phyloP scores from a whole-genome alignment of 2,888 invertebrate genomes.

The Timema podura region DNA sequence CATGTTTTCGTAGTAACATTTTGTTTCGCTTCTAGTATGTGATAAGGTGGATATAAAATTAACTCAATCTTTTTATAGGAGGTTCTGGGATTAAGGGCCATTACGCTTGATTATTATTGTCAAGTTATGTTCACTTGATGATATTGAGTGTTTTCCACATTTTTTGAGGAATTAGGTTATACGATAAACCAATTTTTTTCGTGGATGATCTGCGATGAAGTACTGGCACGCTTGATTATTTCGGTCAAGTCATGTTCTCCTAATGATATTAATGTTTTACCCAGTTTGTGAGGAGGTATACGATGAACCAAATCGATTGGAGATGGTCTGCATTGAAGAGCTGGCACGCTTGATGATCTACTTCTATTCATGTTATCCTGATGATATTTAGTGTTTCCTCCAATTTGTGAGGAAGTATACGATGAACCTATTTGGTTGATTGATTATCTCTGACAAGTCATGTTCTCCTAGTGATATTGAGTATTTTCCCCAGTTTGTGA shows the following conservation, averaged over 20 bases:
- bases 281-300: constrained; percentile 65
- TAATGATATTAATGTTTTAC: constrained; percentile 23
- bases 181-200: constrained; percentile 71
- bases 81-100: constrained; percentile 46
- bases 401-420: constrained; percentile 83
- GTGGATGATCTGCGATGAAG: constrained; percentile 58
- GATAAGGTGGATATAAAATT: constrained; percentile 70
- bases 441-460: too few relatives aligned
- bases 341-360: too few relatives aligned
- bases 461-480: too few relatives aligned
- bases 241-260: too few relatives aligned
- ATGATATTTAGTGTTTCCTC: constrained; percentile 36
- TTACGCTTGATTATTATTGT: too few relatives aligned
- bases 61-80: constrained; percentile 67
- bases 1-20: too few relatives aligned
- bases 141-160: constrained; percentile 44
- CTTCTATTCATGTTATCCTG: too few relatives aligned
- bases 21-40: constrained; percentile 2
- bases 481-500: too few relatives aligned
- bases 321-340: constrained; percentile 65
- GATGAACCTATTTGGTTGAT: too few relatives aligned
- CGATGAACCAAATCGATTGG: neutral
- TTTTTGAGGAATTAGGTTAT: constrained; percentile 69
- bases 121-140: too few relatives aligned
- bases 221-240: too few relatives aligned